Percentiles rank a stretch among this genome's conserved stretches.
Evolutionary conservation across 2,113 vertebrate species (phyloP).

Genomic region (Empidonax traillii): DNA sequence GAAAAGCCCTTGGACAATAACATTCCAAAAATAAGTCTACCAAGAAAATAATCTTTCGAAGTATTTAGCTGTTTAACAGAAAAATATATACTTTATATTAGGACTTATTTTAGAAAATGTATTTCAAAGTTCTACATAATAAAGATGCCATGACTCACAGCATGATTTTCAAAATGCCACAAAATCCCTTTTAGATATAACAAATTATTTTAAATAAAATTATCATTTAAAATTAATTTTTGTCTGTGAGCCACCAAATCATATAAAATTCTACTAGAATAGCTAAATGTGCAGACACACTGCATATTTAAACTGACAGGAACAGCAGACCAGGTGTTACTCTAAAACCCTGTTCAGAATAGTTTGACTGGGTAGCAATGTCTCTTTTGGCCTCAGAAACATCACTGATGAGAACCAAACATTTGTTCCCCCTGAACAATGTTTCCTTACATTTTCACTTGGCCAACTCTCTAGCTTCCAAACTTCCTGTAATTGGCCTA

Average conservation of each 20-base stretch:
- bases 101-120: neutral
- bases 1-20: neutral
- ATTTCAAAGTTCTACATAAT: neutral
- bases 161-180: neutral
- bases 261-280: neutral
- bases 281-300: neutral
- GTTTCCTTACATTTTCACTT: conserved; percentile 6
- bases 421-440: neutral
- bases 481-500: conserved; percentile 5
- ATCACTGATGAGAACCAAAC: conserved; percentile 33
- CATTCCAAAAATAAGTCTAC: neutral
- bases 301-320: neutral
- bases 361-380: conserved; percentile 14
- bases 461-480: neutral
- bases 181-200: neutral
- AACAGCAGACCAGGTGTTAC: conserved; percentile 7
- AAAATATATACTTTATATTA: neutral
- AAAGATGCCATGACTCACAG: neutral
- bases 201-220: neutral
- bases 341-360: conserved; percentile 26
- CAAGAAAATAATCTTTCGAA: neutral
- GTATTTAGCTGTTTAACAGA: neutral
- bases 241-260: neutral
- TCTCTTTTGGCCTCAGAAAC: conserved; percentile 48
- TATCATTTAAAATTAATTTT: neutral